These are phyloP conservation scores for Syngnathus rostellatus DNA, from an alignment of 2,797 vertebrate genomes.

Conservation along the genomic window DNA sequence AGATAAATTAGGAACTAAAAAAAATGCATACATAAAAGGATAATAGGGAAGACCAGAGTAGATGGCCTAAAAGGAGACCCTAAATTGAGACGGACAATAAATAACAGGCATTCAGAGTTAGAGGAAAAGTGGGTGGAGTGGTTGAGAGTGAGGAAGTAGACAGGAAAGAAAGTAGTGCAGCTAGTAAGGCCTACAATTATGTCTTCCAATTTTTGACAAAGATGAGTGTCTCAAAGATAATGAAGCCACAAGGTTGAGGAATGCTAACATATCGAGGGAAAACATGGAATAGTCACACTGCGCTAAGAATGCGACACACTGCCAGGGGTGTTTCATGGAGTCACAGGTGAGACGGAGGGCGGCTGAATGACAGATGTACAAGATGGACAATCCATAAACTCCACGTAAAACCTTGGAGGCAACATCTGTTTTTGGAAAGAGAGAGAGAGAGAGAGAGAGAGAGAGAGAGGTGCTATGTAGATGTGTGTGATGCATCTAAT, in stretches of 20 bases:
- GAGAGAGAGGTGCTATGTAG: constrained; percentile 12
- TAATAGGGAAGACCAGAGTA: constrained; percentile 25
- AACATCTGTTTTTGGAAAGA: constrained; percentile 51
- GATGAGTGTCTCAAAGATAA: constrained; percentile 64
- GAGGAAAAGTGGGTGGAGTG: constrained; percentile 38
- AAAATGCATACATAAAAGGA: constrained; percentile 46
- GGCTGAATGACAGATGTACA: constrained; percentile 32
- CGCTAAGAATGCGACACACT: constrained; percentile 54
- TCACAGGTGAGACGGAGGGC: constrained; percentile 29
- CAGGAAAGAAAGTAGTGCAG: constrained; percentile 31
- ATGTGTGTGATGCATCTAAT: background rate
- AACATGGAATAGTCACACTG: constrained; percentile 67
- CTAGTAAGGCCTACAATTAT: constrained; percentile 55
- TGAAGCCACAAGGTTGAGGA: constrained; percentile 67
- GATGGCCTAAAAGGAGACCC: constrained; percentile 29
- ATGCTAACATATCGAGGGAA: constrained; percentile 62
- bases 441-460: constrained; percentile 31
- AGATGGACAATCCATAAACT: constrained; percentile 56
- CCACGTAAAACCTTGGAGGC: constrained; percentile 45
- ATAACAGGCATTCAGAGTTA: constrained; percentile 42
- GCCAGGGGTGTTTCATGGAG: constrained; percentile 44
- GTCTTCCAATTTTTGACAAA: constrained; percentile 55
- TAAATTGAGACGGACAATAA: constrained; percentile 53
- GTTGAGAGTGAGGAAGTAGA: constrained; percentile 30
- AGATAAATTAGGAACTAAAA: constrained; percentile 53